phyloP scores from a whole-genome alignment of 2,113 vertebrate genomes.

The Numida meleagris region DNA sequence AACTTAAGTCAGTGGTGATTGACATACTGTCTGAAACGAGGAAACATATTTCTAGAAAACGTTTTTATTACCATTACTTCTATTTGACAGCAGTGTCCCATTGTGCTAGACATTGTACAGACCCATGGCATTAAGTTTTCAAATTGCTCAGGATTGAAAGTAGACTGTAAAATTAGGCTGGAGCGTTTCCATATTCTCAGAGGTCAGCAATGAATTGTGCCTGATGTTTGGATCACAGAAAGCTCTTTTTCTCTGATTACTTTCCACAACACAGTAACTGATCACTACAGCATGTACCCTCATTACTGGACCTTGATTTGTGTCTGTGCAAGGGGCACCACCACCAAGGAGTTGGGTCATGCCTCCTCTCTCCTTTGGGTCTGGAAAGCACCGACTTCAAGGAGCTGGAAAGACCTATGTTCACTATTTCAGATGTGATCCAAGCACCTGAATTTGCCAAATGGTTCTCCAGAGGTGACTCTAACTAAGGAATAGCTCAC shows the following conservation, averaged over 20 bases:
- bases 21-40: neutral
- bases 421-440: neutral
- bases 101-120: neutral
- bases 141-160: neutral
- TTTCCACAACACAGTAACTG: neutral
- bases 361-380: neutral
- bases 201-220: neutral
- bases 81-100: neutral
- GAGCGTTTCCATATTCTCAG: neutral
- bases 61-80: neutral
- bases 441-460: neutral
- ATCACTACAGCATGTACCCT: neutral
- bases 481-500: neutral
- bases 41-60: neutral
- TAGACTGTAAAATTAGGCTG: rapidly evolving
- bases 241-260: neutral
- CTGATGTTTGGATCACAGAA: neutral
- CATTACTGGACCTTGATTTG: neutral
- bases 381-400: neutral
- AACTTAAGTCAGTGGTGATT: neutral
- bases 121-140: neutral
- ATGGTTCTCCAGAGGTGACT: neutral
- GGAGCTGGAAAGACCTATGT: neutral
- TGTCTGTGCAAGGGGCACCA: neutral
- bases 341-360: neutral